Evolutionary conservation across 92 coral and sea anemone genomes (phyloP), one percentile per base, ranked within the genome.

Genomic region (Micromussa lordhowensis): DNA sequence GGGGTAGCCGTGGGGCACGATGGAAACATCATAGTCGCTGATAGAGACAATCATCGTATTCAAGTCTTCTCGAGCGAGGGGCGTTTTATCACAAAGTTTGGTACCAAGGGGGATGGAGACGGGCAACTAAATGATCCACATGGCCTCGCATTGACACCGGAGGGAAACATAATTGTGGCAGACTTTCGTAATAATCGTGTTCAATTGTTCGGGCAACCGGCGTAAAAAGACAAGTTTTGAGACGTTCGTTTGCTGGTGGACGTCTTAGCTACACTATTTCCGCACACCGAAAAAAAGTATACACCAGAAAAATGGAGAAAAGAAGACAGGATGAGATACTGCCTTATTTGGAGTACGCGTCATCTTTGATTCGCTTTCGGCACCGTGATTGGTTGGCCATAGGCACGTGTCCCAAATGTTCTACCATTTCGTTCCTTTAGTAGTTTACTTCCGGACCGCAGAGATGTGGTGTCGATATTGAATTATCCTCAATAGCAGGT

Each of bases 51-150:
- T 78, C 99, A 97, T 72, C 95, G 99, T 31, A 94, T 97, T 82
- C 99, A 97, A 90, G 92, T 97, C 51, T 97, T 97, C 87, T 90
- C 94, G 22, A 90, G 96, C 64, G 99, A 97, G 83, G 99, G 99
- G n/a, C 96, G 98, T 74, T 96, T 93, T 63, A 68, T 97, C 69
- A 90, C 95, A 68, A 97, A 97, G 81, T 97, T 97, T 91, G 99
- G 99, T 64, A 92, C 93, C 78, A 97, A 97, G 94, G 99, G 99
- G 76, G 99, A 97, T 71, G 99, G 98, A 3, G 99, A 97, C 82
- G 99, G 99, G 78, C 99, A 97, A 78, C 89, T 97, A 38, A 97
- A 97, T 58, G 99, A 97, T 85, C 99, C 99, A 14, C 99, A 97
- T 75, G 99, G 99, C 68, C 92, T 97, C 57, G 98, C 99, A 16